Evolutionary conservation across 2,113 vertebrate species (phyloP).

Genomic region (Talpa occidentalis): DNA sequence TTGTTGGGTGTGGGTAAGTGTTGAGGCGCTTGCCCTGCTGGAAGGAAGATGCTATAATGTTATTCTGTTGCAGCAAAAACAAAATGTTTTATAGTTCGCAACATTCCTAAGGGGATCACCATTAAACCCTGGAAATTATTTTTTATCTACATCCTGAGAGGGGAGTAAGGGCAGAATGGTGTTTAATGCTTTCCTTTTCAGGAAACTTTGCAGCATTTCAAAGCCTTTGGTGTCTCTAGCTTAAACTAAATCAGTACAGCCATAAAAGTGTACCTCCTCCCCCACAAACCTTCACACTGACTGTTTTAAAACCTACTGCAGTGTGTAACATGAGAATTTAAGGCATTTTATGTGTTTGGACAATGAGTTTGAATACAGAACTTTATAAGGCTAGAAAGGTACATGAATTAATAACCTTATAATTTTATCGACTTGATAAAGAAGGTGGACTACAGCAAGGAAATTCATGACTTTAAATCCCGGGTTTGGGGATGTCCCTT

Average conservation of each 20-base stretch:
- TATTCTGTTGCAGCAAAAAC: conserved; percentile 63
- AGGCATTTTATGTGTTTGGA: conserved; percentile 57
- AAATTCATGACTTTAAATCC: conserved; percentile 59
- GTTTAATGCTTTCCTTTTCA: conserved; percentile 74
- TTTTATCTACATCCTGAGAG: conserved; percentile 49
- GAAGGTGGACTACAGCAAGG: not conserved
- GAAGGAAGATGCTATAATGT: conserved; percentile 56
- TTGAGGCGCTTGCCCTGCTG: not conserved
- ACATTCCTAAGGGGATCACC: conserved; percentile 52
- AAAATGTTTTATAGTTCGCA: conserved; percentile 70
- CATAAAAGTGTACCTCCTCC: conserved; percentile 75
- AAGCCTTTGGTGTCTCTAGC: conserved; percentile 67
- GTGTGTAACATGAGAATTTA: conserved; percentile 47
- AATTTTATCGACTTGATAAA: conserved; percentile 46
- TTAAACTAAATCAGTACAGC: conserved; percentile 76
- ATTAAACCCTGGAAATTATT: conserved; percentile 67
- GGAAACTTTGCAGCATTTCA: conserved; percentile 75
- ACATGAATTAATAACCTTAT: conserved; percentile 61
- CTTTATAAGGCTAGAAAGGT: conserved; percentile 55
- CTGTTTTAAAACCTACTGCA: conserved; percentile 58
- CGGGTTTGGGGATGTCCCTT: not conserved
- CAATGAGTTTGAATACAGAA: conserved; percentile 27
- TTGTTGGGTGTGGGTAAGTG: not conserved
- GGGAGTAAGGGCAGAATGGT: not conserved
- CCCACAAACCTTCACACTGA: conserved; percentile 34